Base-by-base conservation (phyloP, 2,888 invertebrate genomes). In the Hemaris fuciformis region DNA sequence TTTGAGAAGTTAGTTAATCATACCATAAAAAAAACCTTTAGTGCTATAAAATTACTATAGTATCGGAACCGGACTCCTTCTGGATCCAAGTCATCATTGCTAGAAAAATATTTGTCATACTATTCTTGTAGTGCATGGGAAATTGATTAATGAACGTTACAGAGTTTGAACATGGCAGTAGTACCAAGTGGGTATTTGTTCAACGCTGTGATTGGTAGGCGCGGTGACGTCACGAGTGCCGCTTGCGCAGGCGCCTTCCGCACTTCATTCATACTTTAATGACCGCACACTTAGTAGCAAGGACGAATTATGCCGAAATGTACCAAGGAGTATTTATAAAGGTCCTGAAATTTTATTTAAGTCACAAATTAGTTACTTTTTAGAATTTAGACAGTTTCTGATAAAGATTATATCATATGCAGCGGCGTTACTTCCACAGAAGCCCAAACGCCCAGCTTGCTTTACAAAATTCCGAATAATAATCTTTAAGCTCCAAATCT, bases 241-340 rank as follows among this genome's bases (percentile, higher is more conserved):
- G 53, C 10, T 60, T 15, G 41, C 34, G 43, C 59, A 31, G 31
- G 46, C 62, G 64, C 66, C 75, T 75, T 79, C 76, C 79, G 80
- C 68, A 76, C 66, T 78, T 75, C 80, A 79, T 81, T 80, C 80
- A 79, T 77, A 67, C 65, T 62, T 57, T 66, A 73, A 64, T 57
- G 25, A 41, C 22, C 57, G 23, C 22, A 15, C 23, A 56, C 56
- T 57, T 23, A 27, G 41, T 53, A 56, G 20, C 48, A 48, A 60
- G 60, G 53, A 60, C 60, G 60, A 22, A 43, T 61, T 42, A 23
- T 34, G 56, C 43, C 22, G 22, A 53, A 31, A 61, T 43, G 43
- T 20, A 45, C 22, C 61, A 45, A 3, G 27, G 10, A 27, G n/a
- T 20, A 53, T 38, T 25, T 27, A 38, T 60, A 15, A n/a, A 3